Percentiles rank a stretch among this genome's conserved stretches.
Conservation (phyloP, 53 echinoderm and acorn worm genomes). For the Apostichopus leukothele region DNA sequence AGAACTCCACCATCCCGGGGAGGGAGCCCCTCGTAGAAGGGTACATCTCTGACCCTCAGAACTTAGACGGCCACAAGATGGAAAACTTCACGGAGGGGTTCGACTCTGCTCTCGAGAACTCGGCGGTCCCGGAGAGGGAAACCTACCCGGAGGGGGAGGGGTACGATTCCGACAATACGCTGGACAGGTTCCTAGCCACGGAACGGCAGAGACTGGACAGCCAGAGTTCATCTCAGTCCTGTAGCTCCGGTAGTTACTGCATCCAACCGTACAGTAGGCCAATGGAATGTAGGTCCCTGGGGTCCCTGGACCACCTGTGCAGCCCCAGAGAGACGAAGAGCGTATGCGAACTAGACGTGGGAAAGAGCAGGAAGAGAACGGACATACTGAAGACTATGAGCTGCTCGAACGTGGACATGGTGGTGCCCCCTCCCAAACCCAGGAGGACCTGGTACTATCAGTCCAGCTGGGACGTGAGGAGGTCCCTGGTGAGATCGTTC, state of each 20-base stretch:
- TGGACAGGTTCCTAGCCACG: no score
- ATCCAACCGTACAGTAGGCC: not conserved
- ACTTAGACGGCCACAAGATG: no score
- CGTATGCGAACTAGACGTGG: not conserved
- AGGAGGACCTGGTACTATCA: slow-evolving; percentile 94
- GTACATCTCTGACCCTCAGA: no score
- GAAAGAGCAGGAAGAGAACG: not conserved
- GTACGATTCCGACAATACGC: not conserved
- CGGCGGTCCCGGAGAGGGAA: not conserved
- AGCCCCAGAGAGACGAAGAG: slow-evolving; percentile 55
- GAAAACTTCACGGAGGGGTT: no score
- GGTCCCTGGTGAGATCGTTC: slow-evolving; percentile 71
- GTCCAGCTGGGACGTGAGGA: slow-evolving; percentile 87
- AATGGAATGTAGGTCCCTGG: slow-evolving; percentile 52
- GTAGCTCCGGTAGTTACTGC: slow-evolving; percentile 30
- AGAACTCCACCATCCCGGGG: not conserved
- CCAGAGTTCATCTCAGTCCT: not conserved
- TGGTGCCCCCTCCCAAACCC: slow-evolving; percentile 77
- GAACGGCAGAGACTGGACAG: not conserved
- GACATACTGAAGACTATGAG: slow-evolving; percentile 14
- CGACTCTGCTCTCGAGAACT: not conserved
- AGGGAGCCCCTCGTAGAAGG: no score
- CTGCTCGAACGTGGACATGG: slow-evolving; percentile 36
- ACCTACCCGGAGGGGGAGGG: not conserved
- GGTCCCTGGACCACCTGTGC: slow-evolving; percentile 66